phyloP scores from a whole-genome alignment of 23 tunicate species.

The Clavelina lepadiformis region DNA sequence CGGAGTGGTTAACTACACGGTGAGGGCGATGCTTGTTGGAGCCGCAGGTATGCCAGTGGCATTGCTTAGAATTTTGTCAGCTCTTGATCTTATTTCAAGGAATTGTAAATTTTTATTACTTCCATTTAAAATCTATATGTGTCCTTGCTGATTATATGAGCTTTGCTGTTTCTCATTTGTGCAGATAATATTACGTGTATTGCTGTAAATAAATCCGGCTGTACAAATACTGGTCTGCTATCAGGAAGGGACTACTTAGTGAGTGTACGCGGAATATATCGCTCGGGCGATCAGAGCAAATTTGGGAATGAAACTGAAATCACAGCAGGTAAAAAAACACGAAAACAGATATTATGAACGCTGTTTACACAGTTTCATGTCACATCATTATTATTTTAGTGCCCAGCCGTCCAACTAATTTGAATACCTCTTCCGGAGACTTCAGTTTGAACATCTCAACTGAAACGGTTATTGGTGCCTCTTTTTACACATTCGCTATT shows the following conservation, averaged over 20 bases:
- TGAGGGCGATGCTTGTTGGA: background rate
- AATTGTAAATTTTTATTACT: too few species aligned
- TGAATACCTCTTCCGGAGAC: background rate
- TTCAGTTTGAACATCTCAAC: background rate
- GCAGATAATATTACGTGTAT: too few species aligned
- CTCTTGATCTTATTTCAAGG: too few species aligned
- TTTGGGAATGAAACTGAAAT: background rate
- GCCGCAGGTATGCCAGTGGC: too few species aligned
- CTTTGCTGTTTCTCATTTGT: too few species aligned
- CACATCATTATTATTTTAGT: constrained; percentile 7
- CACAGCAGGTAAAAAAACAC: constrained; percentile 10
- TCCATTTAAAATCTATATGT: too few species aligned
- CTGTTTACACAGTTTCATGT: background rate
- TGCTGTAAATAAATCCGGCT: too few species aligned
- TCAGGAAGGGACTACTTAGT: constrained; percentile 11
- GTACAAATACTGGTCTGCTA: background rate
- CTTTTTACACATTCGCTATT: constrained; percentile 1
- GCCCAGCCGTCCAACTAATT: constrained; percentile 2
- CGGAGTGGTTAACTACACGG: constrained; percentile 1
- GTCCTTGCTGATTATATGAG: too few species aligned
- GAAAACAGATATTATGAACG: background rate
- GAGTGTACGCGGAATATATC: constrained; percentile 10
- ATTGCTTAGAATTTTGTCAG: too few species aligned
- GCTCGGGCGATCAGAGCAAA: background rate
- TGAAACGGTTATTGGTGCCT: constrained; percentile 10